Base-by-base conservation (phyloP, 2,888 invertebrate species). In the Andrena hattorfiana region DNA sequence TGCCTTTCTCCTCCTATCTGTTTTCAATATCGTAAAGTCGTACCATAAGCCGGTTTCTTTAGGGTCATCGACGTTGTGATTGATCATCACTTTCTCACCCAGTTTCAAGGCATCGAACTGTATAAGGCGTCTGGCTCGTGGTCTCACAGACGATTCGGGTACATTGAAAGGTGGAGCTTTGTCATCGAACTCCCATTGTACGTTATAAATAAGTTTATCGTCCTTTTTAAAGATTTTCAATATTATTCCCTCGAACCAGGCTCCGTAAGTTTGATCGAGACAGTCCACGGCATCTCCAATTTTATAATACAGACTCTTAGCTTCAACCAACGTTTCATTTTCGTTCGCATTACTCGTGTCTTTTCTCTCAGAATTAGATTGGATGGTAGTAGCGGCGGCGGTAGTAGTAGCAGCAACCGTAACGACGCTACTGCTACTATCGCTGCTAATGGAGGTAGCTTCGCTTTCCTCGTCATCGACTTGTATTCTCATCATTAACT, bases 181-280 rank as follows among this genome's bases (percentile, higher is more conserved):
- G 30, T 94, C 94, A 60, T 92, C 92, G 94, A 93, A 92, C 77
- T 91, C 89, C 92, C 92, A 92, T 60, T 87, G 85, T 8, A 93
- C 87, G 77, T 87, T 90, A 77, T 91, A 92, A 62, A 90, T 13
- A 51, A 91, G 69, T 64, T 90, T 84, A 0, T 86, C 86, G 0
- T 67, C 79, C 63, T 94, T 94, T 42, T 92, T 91, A 0, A 95
- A 94, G 85, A 96, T 96, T 86, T 95, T 94, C 1, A 94, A 86
- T 83, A 97, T 95, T 90, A 95, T 95, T 0, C 96, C 97, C 94
- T 97, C 97, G 93, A 96, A 96, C 97, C 97, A 97, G 8, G 96
- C 96, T 7, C 97, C 97, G 89, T 95, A 94, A 68, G 95, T 94
- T n/a, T 92, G 90, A 89, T 96, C 95, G 77, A 95, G 94, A 69